These are phyloP conservation scores for Noctua janthe DNA, from an alignment of 2,888 invertebrate genomes.

Conservation along the genomic window DNA sequence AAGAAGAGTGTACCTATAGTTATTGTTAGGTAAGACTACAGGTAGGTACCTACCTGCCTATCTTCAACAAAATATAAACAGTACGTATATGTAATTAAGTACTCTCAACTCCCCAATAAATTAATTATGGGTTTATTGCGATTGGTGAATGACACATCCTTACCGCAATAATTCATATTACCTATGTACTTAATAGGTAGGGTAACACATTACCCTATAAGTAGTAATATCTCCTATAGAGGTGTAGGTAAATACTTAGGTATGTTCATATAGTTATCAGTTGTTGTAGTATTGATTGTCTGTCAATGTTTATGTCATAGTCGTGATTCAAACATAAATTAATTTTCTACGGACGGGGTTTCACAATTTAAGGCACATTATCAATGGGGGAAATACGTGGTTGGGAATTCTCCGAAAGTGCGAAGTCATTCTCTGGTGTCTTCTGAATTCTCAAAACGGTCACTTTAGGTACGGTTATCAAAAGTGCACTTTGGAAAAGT, in stretches of 20 bases:
- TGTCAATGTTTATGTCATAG: slow-evolving; percentile 42
- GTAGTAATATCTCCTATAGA: background rate
- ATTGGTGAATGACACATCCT: slow-evolving; percentile 6
- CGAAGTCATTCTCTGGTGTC: background rate
- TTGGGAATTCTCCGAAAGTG: background rate
- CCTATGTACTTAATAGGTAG: background rate
- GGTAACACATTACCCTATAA: background rate
- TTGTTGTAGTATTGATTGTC: slow-evolving; percentile 16
- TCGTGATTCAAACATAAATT: slow-evolving; percentile 43
- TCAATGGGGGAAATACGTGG: background rate
- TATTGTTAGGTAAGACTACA: background rate
- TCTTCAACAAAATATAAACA: background rate
- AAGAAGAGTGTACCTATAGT: background rate
- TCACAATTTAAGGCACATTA: slow-evolving; percentile 1
- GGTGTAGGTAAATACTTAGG: background rate
- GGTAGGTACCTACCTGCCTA: background rate
- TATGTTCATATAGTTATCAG: background rate
- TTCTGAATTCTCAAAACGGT: background rate
- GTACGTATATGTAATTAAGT: background rate
- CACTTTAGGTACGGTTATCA: background rate
- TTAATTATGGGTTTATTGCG: background rate
- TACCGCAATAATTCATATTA: background rate
- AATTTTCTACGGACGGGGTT: slow-evolving; percentile 10
- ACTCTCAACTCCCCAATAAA: background rate
- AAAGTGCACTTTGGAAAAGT: background rate